Evolutionary conservation across 2,888 invertebrate species (phyloP).

Genomic region (Drosophila eohydei): DNA sequence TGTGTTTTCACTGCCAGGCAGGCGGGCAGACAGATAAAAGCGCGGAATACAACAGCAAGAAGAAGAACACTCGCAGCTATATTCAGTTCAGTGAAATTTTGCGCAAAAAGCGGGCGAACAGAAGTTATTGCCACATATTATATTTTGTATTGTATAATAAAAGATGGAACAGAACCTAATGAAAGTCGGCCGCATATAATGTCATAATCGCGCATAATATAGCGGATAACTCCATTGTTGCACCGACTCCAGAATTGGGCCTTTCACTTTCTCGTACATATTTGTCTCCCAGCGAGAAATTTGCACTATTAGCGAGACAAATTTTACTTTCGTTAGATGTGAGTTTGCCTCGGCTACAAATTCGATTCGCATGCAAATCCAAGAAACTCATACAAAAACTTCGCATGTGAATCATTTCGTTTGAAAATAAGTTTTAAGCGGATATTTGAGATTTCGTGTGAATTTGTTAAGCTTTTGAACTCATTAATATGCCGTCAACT

Average conservation of each 20-base stretch:
- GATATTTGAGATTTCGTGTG: conserved; percentile 63
- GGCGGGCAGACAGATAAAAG: conserved; percentile 20
- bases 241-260: conserved; percentile 33
- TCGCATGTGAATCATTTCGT: conserved; percentile 70
- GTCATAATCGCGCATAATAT: conserved; percentile 43
- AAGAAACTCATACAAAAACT: conserved; percentile 21
- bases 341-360: conserved; percentile 49
- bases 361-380: conserved; percentile 67
- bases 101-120: conserved; percentile 6
- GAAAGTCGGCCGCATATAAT: conserved; percentile 47
- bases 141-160: conserved; percentile 56
- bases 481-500: conserved; percentile 48
- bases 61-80: conserved; percentile 18
- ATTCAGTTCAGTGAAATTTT: conserved; percentile 50
- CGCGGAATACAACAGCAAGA: neutral
- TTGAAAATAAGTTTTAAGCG: conserved; percentile 56
- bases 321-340: conserved; percentile 51
- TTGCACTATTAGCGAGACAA: conserved; percentile 19
- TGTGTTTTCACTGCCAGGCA: conserved; percentile 36
- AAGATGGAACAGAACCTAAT: conserved; percentile 42
- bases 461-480: conserved; percentile 59
- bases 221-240: conserved; percentile 42
- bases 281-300: conserved; percentile 21
- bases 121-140: conserved; percentile 37
- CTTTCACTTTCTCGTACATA: conserved; percentile 68